Base-by-base conservation (phyloP, 2,797 vertebrate species). In the Kryptolebias ocellatus region DNA sequence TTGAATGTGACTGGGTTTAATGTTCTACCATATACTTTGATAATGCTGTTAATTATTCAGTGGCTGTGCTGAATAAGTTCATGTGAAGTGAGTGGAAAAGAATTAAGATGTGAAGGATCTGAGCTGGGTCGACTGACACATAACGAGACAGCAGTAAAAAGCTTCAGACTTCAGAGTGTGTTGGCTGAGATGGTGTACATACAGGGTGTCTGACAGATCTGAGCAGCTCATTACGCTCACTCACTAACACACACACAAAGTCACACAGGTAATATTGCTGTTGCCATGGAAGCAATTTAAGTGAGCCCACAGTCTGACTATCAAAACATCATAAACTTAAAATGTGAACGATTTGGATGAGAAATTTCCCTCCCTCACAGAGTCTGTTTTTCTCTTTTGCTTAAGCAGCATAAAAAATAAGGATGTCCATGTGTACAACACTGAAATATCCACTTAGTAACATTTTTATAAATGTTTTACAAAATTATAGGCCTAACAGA, bases 201-300 rank as follows among this genome's bases (percentile, higher is more conserved):
- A 66, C 50, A 58, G 64, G 63, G 65, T 79, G 62, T 61, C 70
- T 76, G 57, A 76, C 68, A 70, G 67, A 86, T 74, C 62, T 69
- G 66, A 84, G 71, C 71, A 76, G 59, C 72, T 85, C 64, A 78
- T 84, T 87, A 70, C 52, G 51, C 54, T 24, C 9, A 34, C 37
- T 1, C 46, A 46, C 58, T 39, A 28, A 52, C 28, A 62, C 28
- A 55, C 16, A 65, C 47, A 60, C 51, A 69, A 53, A 20, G 31
- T 65, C 24, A 39, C 79, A 87, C 83, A 91, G 89, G 89, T 92
- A 79, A 84, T 80, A 63, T 72, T 79, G 42, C 72, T 70, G 91
- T 93, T 93, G 79, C 88, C 89, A 93, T 90, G 85, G 86, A 65
- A 89, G 71, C 86, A 73, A 66, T 70, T 28, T 75, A 66, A 71